Conservation (phyloP, 2,888 invertebrate genomes). For the Tachina fera region DNA sequence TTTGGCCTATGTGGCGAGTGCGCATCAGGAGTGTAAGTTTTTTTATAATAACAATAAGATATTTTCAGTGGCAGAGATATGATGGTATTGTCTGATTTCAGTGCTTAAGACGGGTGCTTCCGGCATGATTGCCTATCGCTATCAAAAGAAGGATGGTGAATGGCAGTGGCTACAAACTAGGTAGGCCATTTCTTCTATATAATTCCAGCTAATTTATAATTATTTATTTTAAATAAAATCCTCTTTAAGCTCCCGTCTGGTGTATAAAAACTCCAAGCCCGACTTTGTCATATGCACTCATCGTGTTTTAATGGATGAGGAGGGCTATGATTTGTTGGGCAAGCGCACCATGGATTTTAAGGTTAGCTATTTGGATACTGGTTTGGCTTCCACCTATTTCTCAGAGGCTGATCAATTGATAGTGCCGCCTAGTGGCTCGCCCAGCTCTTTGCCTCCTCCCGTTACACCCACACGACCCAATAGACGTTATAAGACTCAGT, state of each 20-base stretch:
- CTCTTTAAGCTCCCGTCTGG: conserved; percentile 90
- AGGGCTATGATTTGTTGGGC: conserved; percentile 97
- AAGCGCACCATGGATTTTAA: conserved; percentile 99
- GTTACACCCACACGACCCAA: conserved; percentile 92
- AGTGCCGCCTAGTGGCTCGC: conserved; percentile 84
- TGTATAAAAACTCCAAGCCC: conserved; percentile 99
- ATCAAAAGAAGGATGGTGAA: conserved; percentile 95
- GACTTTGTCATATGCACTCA: conserved; percentile 99
- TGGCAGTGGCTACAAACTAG: conserved; percentile 99
- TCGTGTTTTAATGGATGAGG: conserved; percentile 99
- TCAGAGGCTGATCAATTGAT: conserved; percentile 92
- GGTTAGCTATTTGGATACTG: conserved; percentile 97
- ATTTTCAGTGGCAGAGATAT: neutral
- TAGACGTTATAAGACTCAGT: conserved; percentile 95
- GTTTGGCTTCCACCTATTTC: conserved; percentile 94
- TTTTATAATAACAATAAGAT: neutral
- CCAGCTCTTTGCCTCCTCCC: conserved; percentile 84
- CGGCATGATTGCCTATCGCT: conserved; percentile 99
- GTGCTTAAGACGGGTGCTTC: conserved; percentile 99
- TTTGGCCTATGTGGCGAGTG: conserved; percentile 97
- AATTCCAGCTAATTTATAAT: neutral
- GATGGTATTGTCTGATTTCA: conserved; percentile 83
- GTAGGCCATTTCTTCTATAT: conserved; percentile 74
- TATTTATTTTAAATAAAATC: neutral
- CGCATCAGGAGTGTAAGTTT: conserved; percentile 98